Percentiles rank a stretch among this genome's conserved stretches.
These are phyloP conservation scores for Morone chrysops DNA, from an alignment of 2,113 vertebrate genomes.

Conservation along the genomic window DNA sequence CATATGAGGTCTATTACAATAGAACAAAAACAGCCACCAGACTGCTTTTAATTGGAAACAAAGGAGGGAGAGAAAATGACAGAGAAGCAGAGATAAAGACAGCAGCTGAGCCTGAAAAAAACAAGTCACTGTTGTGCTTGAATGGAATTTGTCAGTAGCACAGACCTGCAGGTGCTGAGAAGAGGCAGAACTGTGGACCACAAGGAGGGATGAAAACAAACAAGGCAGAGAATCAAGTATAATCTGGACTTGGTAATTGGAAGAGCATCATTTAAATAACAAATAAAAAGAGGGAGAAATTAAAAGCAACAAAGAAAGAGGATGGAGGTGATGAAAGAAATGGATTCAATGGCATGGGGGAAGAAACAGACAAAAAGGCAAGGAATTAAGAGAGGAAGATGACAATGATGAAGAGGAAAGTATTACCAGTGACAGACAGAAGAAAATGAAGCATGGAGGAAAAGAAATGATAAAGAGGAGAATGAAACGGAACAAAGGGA, in stretches of 20 bases:
- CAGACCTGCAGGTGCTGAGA: neutral
- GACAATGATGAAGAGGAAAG: neutral
- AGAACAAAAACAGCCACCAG: neutral
- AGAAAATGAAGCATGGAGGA: constrained; percentile 12
- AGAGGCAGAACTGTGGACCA: neutral
- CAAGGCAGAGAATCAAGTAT: neutral
- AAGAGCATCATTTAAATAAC: neutral
- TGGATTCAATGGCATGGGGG: neutral
- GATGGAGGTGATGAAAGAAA: neutral
- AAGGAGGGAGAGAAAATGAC: neutral
- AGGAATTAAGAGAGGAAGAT: constrained; percentile 12
- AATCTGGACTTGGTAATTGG: neutral
- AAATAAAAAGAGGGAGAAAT: neutral
- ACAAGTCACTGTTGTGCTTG: neutral
- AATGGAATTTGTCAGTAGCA: neutral
- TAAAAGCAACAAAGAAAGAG: neutral
- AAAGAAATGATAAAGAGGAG: neutral
- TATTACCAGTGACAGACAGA: neutral
- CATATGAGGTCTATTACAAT: neutral
- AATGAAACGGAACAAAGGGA: neutral
- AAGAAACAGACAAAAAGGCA: constrained; percentile 10
- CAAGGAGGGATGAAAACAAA: neutral
- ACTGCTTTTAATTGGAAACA: neutral
- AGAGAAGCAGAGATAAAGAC: neutral
- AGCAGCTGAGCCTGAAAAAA: neutral